Evolutionary conservation across 2,888 invertebrate genomes (phyloP).

Genomic region (Salticus scenicus): DNA sequence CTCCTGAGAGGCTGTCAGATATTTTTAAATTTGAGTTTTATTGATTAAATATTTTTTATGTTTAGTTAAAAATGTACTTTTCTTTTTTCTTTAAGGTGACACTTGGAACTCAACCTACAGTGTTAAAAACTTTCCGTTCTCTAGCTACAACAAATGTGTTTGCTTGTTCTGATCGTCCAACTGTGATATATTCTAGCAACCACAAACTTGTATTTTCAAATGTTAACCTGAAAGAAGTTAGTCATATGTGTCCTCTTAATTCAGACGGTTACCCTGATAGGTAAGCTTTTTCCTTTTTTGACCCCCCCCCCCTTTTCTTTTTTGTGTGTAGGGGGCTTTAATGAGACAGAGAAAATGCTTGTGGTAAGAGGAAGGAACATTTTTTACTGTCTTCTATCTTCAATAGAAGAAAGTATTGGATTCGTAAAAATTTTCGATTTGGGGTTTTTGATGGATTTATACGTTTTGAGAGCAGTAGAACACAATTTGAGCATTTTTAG

Average conservation of each 20-base stretch:
- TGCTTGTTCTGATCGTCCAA: constrained; percentile 98
- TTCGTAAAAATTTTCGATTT: no score
- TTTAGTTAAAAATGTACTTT: neutral
- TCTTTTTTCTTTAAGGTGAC: constrained; percentile 81
- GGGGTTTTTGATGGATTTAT: no score
- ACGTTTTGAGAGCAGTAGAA: no score
- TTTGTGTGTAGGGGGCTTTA: no score
- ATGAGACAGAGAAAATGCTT: no score
- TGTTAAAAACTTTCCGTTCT: constrained; percentile 90
- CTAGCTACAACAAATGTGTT: constrained; percentile 93
- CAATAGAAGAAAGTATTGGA: no score
- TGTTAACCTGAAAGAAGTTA: constrained; percentile 81
- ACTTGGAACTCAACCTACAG: constrained; percentile 97
- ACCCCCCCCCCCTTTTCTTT: no score
- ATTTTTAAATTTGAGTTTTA: neutral
- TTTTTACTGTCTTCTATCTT: no score
- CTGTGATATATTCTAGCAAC: constrained; percentile 99
- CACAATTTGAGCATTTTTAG: no score
- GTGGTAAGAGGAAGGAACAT: no score
- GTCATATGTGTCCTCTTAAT: constrained; percentile 98
- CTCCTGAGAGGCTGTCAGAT: no score
- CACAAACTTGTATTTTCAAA: constrained; percentile 99
- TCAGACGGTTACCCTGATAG: constrained; percentile 96
- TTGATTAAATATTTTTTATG: neutral
- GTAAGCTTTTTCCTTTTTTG: no score